Base-by-base conservation (phyloP, 1,140 invertebrate species). In the Pseudomyrmex dendroicus region DNA sequence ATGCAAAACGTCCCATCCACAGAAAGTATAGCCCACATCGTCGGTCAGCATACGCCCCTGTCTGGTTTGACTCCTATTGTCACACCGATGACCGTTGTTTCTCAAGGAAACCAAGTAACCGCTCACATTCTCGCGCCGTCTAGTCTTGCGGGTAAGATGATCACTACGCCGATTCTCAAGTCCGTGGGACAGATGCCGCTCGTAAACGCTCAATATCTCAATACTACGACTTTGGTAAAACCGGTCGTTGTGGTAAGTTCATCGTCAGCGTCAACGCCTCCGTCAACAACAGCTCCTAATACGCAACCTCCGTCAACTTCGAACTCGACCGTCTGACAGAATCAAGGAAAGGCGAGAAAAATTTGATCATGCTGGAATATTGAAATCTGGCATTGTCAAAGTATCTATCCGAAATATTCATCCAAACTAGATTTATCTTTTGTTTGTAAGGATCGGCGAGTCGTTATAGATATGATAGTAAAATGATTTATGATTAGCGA, bases 141-240 rank as follows among this genome's bases (percentile, higher is more conserved):
- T 1, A 94, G 91, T 59, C 93, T 94, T 0, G 90, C 93, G 15
- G 93, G 94, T 2, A 94, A 94, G 78, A 93, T 95, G 89, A 93
- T 94, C 48, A 94, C 94, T 0, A 93, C 94, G 0, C 93, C 94
- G 2, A 91, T 95, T 4, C 89, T 95, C 9, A 95, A 94, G 72
- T 91, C 93, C 2, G 93, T 94, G 12, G 93, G 93, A 15, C 94
- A 94, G 76, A 89, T 94, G 89, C 93, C 94, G 64, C 88, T 95
- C 20, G 92, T 94, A 25, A 94, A 94, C 84, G 94, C 95, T 74
- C 94, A 95, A 90, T 95, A 95, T 84, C 91, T 95, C 17, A 95
- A 94, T 84, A 92, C 93, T 12, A 92, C 92, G 20, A 94, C 94
- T 3, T 78, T 95, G n/a, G 93, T 94, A n/a, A 95, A 95, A 77